Conservation (phyloP, 2,113 vertebrate genomes). For the Sclerurus mexicanus region DNA sequence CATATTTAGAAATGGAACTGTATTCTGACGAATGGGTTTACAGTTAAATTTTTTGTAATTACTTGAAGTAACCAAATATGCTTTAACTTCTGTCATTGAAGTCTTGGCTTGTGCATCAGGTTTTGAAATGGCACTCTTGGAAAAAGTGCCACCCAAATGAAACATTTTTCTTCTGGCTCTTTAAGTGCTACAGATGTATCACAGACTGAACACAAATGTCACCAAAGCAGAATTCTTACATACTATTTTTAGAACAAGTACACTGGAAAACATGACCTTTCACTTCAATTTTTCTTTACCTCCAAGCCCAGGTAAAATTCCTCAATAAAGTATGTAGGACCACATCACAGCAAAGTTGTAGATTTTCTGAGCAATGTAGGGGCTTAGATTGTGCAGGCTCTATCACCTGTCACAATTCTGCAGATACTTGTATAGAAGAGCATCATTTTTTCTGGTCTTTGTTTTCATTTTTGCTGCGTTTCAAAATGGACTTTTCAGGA, state of each 20-base stretch:
- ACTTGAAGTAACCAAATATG: neutral
- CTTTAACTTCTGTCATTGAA: neutral
- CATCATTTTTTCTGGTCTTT: neutral
- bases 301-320: neutral
- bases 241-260: neutral
- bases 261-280: neutral
- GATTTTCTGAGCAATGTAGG: neutral
- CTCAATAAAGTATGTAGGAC: neutral
- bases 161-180: neutral
- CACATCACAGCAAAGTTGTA: neutral
- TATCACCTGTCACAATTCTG: neutral
- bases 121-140: neutral
- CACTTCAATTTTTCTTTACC: neutral
- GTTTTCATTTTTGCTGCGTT: neutral
- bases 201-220: neutral
- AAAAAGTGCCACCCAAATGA: neutral
- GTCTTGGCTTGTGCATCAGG: neutral
- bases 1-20: neutral
- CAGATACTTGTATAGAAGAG: neutral
- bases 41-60: neutral
- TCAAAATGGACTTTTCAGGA: neutral
- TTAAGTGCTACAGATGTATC: neutral
- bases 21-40: neutral
- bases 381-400: neutral
- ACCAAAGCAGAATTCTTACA: neutral